Conservation (phyloP, 2,113 vertebrate genomes). For the Uria lomvia region DNA sequence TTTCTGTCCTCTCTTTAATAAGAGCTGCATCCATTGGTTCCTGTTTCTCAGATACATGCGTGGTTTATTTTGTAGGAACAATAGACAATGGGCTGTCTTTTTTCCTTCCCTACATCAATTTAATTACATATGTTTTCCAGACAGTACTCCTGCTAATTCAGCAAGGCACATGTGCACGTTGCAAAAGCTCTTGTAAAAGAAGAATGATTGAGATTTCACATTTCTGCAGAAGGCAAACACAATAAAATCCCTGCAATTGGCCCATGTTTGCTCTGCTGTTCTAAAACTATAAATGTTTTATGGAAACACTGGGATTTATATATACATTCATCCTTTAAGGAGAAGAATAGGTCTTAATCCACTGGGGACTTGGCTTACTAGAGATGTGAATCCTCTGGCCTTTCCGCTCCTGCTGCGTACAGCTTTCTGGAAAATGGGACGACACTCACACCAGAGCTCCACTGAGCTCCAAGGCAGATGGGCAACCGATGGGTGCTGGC, state of each 20-base stretch:
- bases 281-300: conserved; percentile 66
- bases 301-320: conserved; percentile 55
- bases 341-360: conserved; percentile 59
- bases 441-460: background rate
- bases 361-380: conserved; percentile 10
- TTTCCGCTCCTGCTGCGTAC: background rate
- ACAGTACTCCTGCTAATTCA: conserved; percentile 66
- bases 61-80: conserved; percentile 2
- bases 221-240: conserved; percentile 70
- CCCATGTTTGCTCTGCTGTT: conserved; percentile 43
- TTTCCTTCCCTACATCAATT: conserved; percentile 15
- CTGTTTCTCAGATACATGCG: background rate
- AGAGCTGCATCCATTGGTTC: background rate
- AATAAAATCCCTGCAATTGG: conserved; percentile 62
- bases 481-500: background rate
- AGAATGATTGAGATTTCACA: conserved; percentile 64
- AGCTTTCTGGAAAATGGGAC: background rate
- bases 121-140: conserved; percentile 75
- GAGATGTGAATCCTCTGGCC: conserved; percentile 34
- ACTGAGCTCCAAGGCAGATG: background rate
- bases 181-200: conserved; percentile 71
- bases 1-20: background rate
- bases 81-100: conserved; percentile 40
- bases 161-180: conserved; percentile 59
- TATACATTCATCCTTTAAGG: conserved; percentile 66